Percentiles rank a stretch among this genome's conserved stretches.
Conservation (phyloP, 2,888 invertebrate genomes). For the Aquatica leii region DNA sequence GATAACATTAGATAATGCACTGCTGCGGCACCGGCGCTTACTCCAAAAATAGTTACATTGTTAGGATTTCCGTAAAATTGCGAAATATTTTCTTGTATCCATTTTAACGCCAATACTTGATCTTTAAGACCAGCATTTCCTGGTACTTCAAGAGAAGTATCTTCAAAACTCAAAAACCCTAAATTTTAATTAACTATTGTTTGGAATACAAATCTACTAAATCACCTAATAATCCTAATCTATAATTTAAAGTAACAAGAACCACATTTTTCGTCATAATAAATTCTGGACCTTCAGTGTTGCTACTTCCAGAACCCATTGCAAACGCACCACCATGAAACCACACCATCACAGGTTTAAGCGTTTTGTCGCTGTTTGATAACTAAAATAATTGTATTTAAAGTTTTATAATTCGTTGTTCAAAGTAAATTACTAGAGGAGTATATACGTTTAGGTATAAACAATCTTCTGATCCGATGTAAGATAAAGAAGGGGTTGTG, state of each 20-base stretch:
- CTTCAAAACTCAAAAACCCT: constrained; percentile 63
- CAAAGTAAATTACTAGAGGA: constrained; percentile 24
- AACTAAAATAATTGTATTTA: not conserved
- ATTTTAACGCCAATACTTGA: constrained; percentile 70
- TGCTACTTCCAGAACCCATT: constrained; percentile 46
- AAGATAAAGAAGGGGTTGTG: too few relatives aligned
- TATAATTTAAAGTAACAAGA: constrained; percentile 41
- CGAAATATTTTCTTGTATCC: constrained; percentile 62
- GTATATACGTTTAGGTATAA: constrained; percentile 49
- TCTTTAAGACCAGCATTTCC: constrained; percentile 66
- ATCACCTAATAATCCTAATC: constrained; percentile 40
- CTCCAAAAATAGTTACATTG: constrained; percentile 64
- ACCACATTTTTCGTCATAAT: constrained; percentile 37
- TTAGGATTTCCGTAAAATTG: constrained; percentile 64
- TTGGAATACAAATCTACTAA: not conserved
- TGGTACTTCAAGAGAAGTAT: constrained; percentile 60
- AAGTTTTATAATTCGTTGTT: too few relatives aligned
- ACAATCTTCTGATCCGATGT: constrained; percentile 49
- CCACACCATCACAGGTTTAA: constrained; percentile 46
- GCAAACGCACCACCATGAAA: constrained; percentile 47
- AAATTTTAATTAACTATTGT: not conserved
- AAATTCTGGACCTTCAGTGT: constrained; percentile 36
- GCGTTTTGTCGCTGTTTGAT: not conserved
- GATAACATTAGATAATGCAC: constrained; percentile 63
- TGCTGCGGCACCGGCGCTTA: constrained; percentile 64